Evolutionary conservation across 1,140 invertebrate genomes (phyloP), one percentile per base, ranked within the genome.

Genomic region (Drosophila nebulosa): DNA sequence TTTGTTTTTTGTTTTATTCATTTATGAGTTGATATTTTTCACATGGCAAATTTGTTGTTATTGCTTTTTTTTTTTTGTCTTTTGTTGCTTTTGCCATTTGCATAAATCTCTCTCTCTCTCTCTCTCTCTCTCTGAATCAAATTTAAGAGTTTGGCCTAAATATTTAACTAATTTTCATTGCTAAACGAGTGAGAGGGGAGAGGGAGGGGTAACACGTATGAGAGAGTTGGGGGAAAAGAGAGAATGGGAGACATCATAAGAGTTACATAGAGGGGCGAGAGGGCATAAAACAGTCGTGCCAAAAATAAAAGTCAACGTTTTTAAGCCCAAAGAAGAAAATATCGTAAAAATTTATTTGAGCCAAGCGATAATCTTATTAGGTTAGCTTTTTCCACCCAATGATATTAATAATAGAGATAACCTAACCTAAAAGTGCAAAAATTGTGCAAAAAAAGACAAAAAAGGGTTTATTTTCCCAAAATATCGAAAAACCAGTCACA

Each of bases 61-160:
- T 56, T n/a, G n/a, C n/a, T n/a, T n/a, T n/a, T n/a, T n/a, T n/a
- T n/a, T n/a, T n/a, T n/a, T n/a, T n/a, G n/a, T n/a, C n/a, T 26
- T 6, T 16, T 9, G 62, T 26, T 53, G 14, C 7, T 21, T n/a
- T n/a, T 21, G 39, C 21, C 18, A 32, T 42, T 52, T 69, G 62
- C 71, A 74, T 74, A 74, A n/a, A n/a, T n/a, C n/a, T n/a, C n/a
- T n/a, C n/a, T n/a, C n/a, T n/a, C n/a, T n/a, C n/a, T n/a, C n/a
- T n/a, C n/a, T n/a, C n/a, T 74, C 50, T 57, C 27, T 52, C 24
- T 36, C 12, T 36, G 16, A 26, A 42, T 39, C 36, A 18, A 26
- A 22, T 55, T 50, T 52, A 42, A 27, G 24, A 27, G 26, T 14
- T 50, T 74, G 70, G 62, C 71, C 70, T 21, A 62, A 59, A 74